phyloP scores from a whole-genome alignment of 1,140 invertebrate genomes.

The Mactra quadrangularis region DNA sequence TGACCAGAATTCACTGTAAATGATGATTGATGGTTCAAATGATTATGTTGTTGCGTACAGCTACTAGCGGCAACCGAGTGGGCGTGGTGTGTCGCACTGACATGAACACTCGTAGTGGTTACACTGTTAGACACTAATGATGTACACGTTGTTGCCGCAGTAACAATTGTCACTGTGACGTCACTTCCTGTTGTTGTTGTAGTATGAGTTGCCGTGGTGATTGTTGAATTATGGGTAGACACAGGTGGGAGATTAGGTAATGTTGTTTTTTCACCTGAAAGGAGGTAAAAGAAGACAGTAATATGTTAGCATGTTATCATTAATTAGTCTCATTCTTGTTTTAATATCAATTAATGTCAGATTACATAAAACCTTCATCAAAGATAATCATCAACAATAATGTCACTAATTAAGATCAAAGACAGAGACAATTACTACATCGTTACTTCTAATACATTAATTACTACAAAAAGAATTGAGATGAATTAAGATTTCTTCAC shows the following conservation, averaged over 20 bases:
- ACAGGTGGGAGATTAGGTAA: slow-evolving; percentile 37
- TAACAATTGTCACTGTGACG: slow-evolving; percentile 47
- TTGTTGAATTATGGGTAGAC: slow-evolving; percentile 52
- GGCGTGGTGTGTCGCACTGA: neutral
- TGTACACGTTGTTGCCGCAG: slow-evolving; percentile 35
- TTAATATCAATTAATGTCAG: no score
- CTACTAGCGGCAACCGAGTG: slow-evolving; percentile 2
- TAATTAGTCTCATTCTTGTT: no score
- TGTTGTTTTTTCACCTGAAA: slow-evolving; percentile 43
- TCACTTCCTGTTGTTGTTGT: slow-evolving; percentile 44
- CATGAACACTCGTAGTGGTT: slow-evolving; percentile 9
- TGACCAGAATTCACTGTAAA: neutral
- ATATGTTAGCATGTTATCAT: no score
- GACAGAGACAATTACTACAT: no score
- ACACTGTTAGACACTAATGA: slow-evolving; percentile 29
- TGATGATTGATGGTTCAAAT: neutral
- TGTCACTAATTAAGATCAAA: no score
- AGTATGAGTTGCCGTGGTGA: slow-evolving; percentile 55
- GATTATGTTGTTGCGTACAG: slow-evolving; percentile 14
- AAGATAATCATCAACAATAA: no score
- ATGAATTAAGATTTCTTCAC: no score
- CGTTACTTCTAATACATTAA: no score
- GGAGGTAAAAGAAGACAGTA: neutral
- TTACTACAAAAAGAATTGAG: no score
- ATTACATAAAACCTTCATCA: no score